Evolutionary conservation across 1,140 invertebrate genomes (phyloP), one percentile per base, ranked within the genome.

Genomic region (Drosophila carrolli): DNA sequence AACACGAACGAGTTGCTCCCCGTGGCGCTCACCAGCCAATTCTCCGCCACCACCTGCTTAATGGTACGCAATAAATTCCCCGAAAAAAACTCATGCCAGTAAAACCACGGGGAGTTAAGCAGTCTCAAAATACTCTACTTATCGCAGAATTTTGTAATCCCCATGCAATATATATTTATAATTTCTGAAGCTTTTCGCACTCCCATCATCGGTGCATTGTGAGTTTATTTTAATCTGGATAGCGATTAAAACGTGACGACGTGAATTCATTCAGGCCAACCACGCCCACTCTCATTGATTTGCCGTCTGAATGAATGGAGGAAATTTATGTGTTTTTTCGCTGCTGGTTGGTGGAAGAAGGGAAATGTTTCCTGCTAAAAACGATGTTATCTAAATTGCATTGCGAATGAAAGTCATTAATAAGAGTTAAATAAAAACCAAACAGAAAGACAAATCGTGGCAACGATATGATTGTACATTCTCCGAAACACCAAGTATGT

Each of bases 41-140:
- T 27, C n/a, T 16, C 16, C 44, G 38, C 67, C 55, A 37, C 47
- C 48, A 50, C 53, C 55, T 53, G 59, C 72, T 86, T 86, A 78
- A 81, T 86, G 82, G 81, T 66, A 76, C 53, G 71, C 67, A 68
- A 86, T 86, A 81, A 86, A 86, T 86, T 66, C 19, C 61, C n/a
- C 44, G 67, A 63, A 78, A 61, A 70, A 13, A 27, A 27, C 14
- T 38, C 41, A 56, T 23, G 27, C 13, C 23, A 11, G 23, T 19
- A 13, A 44, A 54, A 70, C 43, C 35, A 19, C 5, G 29, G 16
- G 43, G 43, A 35, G 44, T 16, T 35, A n/a, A 38, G 13, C 13
- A 53, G 51, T 27, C 67, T 48, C 40, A 14, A 56, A 60, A 70
- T 70, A 71, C 51, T 19, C 67, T 57, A 29, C 54, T 37, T 53